Base-by-base conservation (phyloP, 2,888 invertebrate genomes). In the Leptothorax acervorum region DNA sequence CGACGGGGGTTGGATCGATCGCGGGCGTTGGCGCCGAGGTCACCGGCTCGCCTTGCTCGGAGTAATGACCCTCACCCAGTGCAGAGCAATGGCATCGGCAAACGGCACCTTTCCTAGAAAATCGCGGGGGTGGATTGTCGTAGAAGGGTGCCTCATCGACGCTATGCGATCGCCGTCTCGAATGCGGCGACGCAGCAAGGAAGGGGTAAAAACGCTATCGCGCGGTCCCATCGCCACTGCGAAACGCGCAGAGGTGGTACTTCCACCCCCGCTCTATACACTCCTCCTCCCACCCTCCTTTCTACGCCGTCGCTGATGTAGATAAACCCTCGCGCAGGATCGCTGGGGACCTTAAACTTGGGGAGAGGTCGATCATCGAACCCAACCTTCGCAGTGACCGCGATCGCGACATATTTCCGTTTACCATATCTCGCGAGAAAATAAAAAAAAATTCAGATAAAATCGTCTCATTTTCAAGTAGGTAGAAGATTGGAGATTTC, bases 61-160 rank as follows among this genome's bases (percentile, higher is more conserved):
- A 94, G 94, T 94, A 95, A 95, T 94, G 94, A 94, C 94, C 94
- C 94, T 95, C 94, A 95, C 94, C 94, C 94, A 94, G 94, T 94
- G 94, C 94, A 94, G 93, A 94, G 94, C 94, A 94, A 94, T 94
- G 94, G 94, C 94, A 94, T 92, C 93, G 93, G 95, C 95, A 95
- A 95, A 95, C 95, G 93, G 95, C 94, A 85, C 60, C 82, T 82
- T 85, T 76, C 66, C 74, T 71, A 57, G 71, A 51, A 71, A 81
- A 57, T 71, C 70, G 79, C 60, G 71, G 60, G 71, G 79, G 79
- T 60, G 71, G 79, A 2, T 71, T 60, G 79, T 71, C 79, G 82
- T 53, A 63, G 76, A 75, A 53, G 51, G 66, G 82, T 76, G 51
- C 76, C 76, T 53, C 48, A 51, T 74, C 82, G 82, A 15, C 63